Evolutionary conservation across 2,113 vertebrate genomes (phyloP), one percentile per base, ranked within the genome.

Genomic region (Oncorhynchus tshawytscha): DNA sequence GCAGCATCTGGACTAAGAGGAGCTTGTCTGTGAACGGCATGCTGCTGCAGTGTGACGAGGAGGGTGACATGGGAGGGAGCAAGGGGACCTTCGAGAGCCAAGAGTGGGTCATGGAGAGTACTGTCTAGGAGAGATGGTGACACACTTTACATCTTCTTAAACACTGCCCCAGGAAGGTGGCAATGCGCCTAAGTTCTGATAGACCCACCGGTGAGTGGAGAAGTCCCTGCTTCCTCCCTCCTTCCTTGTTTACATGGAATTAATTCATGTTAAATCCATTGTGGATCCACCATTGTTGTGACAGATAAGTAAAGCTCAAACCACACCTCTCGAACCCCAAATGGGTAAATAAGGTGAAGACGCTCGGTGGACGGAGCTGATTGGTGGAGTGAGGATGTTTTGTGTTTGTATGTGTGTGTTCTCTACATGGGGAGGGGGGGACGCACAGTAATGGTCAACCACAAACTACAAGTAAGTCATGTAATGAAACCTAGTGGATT

Each of bases 71-170:
- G 15, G 90, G 90, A 70, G 94, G 94, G 69, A 94, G 94, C 11
- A 94, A 94, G 83, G 95, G 92, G n/a, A 94, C 93, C 15, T 92
- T 93, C 0, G 95, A 95, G 81, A 95, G 95, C 82, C 93, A 95
- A 0, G 96, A 98, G 80, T 98, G 96, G 96, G 96, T 97, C 22
- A 95, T 98, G 94, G 96, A 98, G 91, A 98, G 97, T 87, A 98
- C 97, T 1, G 97, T 98, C 84, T 98, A 96, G 92, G 88, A 64
- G 20, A 64, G 64, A 71, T 8, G 22, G 54, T 20, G 48, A 3
- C 15, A 15, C 0, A 57, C 13, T 20, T 71, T 70, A 45, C 25
- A 51, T 62, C 34, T 22, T 67, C 51, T 82, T 34, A 77, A 74
- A 73, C 72, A 62, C 72, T 76, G 74, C 76, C 65, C 51, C 68